A percentile compares a stretch with the other conserved stretches of the same genome.
phyloP scores from a whole-genome alignment of 2,888 invertebrate genomes.

The Eristalinus sepulchralis region DNA sequence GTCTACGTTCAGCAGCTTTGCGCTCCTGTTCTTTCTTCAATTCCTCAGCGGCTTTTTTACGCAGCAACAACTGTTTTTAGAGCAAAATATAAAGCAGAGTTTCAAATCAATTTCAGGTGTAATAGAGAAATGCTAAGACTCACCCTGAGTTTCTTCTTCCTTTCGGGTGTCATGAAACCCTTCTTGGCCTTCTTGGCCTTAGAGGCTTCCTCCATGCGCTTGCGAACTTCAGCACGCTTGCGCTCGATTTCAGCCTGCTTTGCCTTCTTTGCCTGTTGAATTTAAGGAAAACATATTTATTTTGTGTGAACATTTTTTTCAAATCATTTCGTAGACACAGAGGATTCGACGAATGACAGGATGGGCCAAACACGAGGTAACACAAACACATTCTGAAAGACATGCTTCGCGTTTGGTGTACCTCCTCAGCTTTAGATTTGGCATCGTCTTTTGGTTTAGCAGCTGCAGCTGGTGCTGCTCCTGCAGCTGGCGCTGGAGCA shows the following conservation, averaged over 20 bases:
- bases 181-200: constrained; percentile 99
- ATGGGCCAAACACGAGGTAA: constrained; percentile 60
- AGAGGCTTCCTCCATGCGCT: constrained; percentile 99
- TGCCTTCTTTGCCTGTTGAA: constrained; percentile 94
- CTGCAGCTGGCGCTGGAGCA: constrained; percentile 42
- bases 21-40: constrained; percentile 99
- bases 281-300: constrained; percentile 5
- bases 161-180: constrained; percentile 99
- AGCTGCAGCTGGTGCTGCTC: constrained; percentile 73
- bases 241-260: constrained; percentile 99
- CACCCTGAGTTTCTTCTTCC: constrained; percentile 99
- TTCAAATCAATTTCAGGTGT: not conserved
- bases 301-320: not conserved
- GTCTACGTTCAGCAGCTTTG: constrained; percentile 98
- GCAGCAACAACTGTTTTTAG: constrained; percentile 92
- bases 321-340: constrained; percentile 1
- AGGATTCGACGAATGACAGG: constrained; percentile 32
- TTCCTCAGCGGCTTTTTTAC: constrained; percentile 99
- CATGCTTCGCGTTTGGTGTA: constrained; percentile 69
- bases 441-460: constrained; percentile 78
- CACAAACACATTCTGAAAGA: constrained; percentile 40
- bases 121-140: constrained; percentile 79
- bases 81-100: not conserved
- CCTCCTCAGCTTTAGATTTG: constrained; percentile 78
- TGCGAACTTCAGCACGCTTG: constrained; percentile 99